Conservation (phyloP, 2,797 vertebrate genomes). For the Pseudochirops corinnae region DNA sequence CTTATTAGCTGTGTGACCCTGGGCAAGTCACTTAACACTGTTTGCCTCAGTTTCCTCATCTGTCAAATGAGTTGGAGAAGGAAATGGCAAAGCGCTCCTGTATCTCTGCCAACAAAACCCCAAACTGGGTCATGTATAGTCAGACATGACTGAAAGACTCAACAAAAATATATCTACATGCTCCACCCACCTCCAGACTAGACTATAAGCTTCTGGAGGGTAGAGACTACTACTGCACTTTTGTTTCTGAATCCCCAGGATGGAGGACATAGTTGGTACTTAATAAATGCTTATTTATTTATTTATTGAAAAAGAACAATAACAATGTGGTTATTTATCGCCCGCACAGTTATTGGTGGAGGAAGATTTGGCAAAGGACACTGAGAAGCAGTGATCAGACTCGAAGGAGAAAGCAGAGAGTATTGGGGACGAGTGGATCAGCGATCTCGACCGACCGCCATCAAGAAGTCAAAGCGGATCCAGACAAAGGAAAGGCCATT, state of each 20-base stretch:
- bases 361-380: background rate
- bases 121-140: no score
- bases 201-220: background rate
- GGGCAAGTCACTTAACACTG: background rate
- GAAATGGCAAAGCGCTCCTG: background rate
- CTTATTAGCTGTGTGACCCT: background rate
- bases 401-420: background rate
- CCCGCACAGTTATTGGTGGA: background rate
- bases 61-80: background rate
- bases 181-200: background rate
- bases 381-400: background rate
- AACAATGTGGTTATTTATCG: background rate
- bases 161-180: background rate
- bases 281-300: background rate
- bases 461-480: background rate
- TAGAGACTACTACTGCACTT: background rate
- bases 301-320: background rate
- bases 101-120: no score
- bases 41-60: background rate
- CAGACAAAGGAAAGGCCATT: background rate
- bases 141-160: background rate
- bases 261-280: background rate
- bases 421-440: fast-evolving
- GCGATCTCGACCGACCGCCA: background rate
- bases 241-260: background rate